Conservation (phyloP, 2,888 invertebrate genomes). For the Harpalus rufipes region DNA sequence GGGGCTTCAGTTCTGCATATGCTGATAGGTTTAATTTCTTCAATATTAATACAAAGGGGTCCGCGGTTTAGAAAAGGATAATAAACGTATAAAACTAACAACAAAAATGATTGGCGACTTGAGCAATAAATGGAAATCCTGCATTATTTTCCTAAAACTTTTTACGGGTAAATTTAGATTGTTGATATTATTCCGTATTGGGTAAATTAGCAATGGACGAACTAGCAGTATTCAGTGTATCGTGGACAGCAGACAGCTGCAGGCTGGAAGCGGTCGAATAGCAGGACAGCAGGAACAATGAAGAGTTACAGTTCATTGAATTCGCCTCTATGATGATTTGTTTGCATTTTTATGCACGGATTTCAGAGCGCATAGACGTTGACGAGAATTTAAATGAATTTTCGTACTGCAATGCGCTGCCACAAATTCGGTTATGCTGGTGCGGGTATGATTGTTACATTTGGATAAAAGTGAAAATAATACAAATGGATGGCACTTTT, state of each 20-base stretch:
- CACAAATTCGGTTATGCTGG: neutral
- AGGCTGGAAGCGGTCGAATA: neutral
- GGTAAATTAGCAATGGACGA: too few relatives aligned
- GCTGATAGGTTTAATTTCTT: too few relatives aligned
- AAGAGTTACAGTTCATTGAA: constrained; percentile 39
- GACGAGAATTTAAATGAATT: constrained; percentile 49
- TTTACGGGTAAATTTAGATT: too few relatives aligned
- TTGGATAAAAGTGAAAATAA: constrained; percentile 2
- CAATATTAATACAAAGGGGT: too few relatives aligned
- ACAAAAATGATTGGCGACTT: too few relatives aligned
- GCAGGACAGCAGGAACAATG: neutral
- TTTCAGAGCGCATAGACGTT: constrained; percentile 24
- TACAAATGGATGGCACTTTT: neutral
- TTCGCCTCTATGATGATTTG: constrained; percentile 40
- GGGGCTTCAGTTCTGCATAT: too few relatives aligned
- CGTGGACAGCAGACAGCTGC: constrained; percentile 7
- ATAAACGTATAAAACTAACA: too few relatives aligned
- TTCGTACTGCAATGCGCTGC: constrained; percentile 4
- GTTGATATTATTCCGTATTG: too few relatives aligned
- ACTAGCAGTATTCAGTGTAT: neutral
- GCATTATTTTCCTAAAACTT: too few relatives aligned
- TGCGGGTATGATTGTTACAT: neutral
- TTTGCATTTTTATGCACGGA: constrained; percentile 53
- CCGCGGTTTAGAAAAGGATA: too few relatives aligned
- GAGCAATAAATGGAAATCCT: too few relatives aligned